Percentiles rank a stretch among this genome's conserved stretches.
phyloP scores from a whole-genome alignment of 2,113 vertebrate genomes.

The Lepisosteus oculatus region DNA sequence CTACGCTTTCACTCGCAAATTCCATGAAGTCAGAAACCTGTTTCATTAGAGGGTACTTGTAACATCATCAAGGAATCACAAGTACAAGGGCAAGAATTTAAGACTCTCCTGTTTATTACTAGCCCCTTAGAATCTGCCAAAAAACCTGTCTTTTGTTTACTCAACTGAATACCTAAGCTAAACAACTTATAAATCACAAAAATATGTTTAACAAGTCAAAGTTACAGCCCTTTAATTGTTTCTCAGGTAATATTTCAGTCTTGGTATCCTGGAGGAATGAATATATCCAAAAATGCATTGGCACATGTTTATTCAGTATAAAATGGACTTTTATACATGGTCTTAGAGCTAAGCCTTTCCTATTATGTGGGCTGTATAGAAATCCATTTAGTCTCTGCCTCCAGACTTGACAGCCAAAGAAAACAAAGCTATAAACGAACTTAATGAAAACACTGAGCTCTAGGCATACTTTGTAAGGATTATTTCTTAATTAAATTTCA shows the following conservation, averaged over 20 bases:
- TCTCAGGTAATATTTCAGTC: constrained; percentile 10
- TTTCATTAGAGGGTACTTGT: constrained; percentile 1
- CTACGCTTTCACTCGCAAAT: background rate
- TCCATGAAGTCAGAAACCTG: background rate
- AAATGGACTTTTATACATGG: constrained; percentile 7
- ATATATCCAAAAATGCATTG: background rate
- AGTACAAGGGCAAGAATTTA: background rate
- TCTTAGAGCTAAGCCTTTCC: constrained; percentile 32
- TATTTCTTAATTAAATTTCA: constrained; percentile 60
- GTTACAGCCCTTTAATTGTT: constrained; percentile 2
- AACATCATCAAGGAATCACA: background rate
- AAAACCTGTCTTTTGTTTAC: background rate
- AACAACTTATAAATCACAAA: constrained; percentile 28
- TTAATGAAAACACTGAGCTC: constrained; percentile 62
- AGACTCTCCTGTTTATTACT: background rate
- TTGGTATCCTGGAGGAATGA: constrained; percentile 9
- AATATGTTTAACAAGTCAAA: constrained; percentile 5
- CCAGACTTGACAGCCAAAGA: constrained; percentile 51
- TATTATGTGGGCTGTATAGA: constrained; percentile 41
- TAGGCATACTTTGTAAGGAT: constrained; percentile 51
- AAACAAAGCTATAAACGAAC: constrained; percentile 60
- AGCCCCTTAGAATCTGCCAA: background rate
- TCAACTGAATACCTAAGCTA: background rate
- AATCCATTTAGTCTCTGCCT: constrained; percentile 38
- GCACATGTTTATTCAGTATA: constrained; percentile 16